Evolutionary conservation across 2,113 vertebrate species (phyloP), one percentile per base, ranked within the genome.

Genomic region (Trematomus loennbergii): DNA sequence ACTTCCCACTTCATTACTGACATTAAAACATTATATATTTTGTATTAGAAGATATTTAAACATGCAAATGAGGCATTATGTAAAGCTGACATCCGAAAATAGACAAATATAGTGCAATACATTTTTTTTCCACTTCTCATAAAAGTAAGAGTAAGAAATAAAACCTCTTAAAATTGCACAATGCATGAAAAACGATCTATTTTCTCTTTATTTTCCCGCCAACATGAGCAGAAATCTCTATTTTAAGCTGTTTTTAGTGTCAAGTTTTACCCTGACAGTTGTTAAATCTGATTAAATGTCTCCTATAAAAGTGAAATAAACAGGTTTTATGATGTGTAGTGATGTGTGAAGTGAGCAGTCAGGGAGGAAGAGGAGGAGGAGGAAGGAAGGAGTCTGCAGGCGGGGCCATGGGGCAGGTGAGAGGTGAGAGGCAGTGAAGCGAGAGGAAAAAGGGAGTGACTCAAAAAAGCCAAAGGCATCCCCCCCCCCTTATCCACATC

Each of bases 381-480:
- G 64, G 52, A n/a, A 22, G n/a, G 7, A 2, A 1, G 18, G 58
- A 45, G 58, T 86, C 88, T 88, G 73, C 87, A 71, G 88, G 91
- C 86, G 12, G 77, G 92, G 90, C 88, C 84, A 90, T 49, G 13
- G 89, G 94, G 91, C 92, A 91, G 93, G 89, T 91, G 88, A 90
- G 88, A 93, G 92, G 91, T 92, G 90, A 90, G 82, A 85, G 77
- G 85, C 87, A 90, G 84, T 87, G 80, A 84, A 82, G 88, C 91
- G 64, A 84, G 75, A 88, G 84, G 65, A 75, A 69, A 68, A 82
- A 57, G 75, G 86, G 88, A 90, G 83, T 95, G 93, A 95, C 78
- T 95, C 94, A 94, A 68, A 91, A 91, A 76, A 85, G 85, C 93
- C 91, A 63, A 60, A 29, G 75, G 94, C 89, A 54, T n/a, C n/a